These are phyloP conservation scores for Melieria picta DNA, from an alignment of 2,888 invertebrate genomes.

Conservation along the genomic window DNA sequence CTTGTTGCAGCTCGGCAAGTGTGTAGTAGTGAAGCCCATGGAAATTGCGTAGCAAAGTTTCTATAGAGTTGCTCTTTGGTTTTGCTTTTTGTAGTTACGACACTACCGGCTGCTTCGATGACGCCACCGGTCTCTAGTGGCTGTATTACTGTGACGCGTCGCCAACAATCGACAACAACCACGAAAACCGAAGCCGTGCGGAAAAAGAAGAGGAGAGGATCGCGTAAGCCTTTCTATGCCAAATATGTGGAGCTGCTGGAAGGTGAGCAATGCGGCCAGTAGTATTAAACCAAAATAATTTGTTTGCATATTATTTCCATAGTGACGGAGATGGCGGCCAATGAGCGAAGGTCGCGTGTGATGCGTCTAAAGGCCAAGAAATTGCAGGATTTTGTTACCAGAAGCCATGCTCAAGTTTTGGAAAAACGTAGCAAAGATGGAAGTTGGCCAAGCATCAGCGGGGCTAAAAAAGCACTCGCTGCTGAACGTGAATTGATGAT, in stretches of 20 bases:
- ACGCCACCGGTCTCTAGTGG: slow-evolving; percentile 4
- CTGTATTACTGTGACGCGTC: slow-evolving; percentile 29
- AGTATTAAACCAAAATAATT: neutral
- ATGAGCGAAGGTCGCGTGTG: slow-evolving; percentile 75
- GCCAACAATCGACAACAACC: slow-evolving; percentile 57
- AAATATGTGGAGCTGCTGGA: slow-evolving; percentile 76
- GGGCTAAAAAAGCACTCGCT: slow-evolving; percentile 3
- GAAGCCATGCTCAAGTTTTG: slow-evolving; percentile 64
- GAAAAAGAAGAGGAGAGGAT: slow-evolving; percentile 47
- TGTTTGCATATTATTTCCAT: slow-evolving; percentile 40
- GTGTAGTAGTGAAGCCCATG: neutral
- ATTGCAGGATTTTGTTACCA: slow-evolving; percentile 73
- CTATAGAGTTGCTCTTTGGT: neutral
- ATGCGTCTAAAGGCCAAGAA: slow-evolving; percentile 75
- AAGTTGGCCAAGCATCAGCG: slow-evolving; percentile 38
- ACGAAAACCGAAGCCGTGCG: slow-evolving; percentile 49
- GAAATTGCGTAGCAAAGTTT: slow-evolving; percentile 1
- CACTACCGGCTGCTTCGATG: neutral
- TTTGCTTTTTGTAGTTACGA: slow-evolving; percentile 2
- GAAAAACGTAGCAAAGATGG: slow-evolving; percentile 50
- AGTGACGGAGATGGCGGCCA: slow-evolving; percentile 75
- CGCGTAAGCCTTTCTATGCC: slow-evolving; percentile 60
- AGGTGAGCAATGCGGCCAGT: slow-evolving; percentile 67
- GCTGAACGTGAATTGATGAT: slow-evolving; percentile 13
- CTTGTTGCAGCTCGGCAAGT: slow-evolving; percentile 2